A percentile compares a stretch with the other conserved stretches of the same genome.
Evolutionary conservation across 2,797 vertebrate species (phyloP).

Genomic region (Sebastes elongatus): DNA sequence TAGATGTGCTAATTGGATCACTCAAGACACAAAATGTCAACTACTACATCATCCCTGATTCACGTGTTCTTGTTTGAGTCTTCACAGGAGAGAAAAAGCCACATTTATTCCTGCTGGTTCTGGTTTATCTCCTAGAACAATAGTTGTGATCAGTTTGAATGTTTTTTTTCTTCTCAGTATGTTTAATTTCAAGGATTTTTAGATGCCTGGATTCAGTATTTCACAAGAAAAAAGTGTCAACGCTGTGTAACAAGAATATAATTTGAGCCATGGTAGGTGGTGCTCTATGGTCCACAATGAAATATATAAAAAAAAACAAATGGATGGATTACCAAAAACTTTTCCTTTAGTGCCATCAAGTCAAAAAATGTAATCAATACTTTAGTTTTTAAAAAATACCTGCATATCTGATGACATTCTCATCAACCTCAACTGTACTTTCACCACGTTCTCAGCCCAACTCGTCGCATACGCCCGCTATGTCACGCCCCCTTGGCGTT

Average conservation of each 20-base stretch:
- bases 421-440: too few species aligned
- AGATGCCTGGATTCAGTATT: background rate
- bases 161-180: background rate
- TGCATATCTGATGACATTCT: too few species aligned
- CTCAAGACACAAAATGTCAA: background rate
- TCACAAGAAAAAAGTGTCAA: too few species aligned
- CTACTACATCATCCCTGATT: background rate
- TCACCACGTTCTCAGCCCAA: too few species aligned
- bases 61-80: background rate
- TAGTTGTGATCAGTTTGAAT: background rate
- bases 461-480: too few species aligned
- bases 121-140: background rate
- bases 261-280: background rate
- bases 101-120: too few species aligned
- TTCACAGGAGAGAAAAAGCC: fast-evolving
- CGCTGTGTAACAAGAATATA: background rate
- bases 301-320: background rate
- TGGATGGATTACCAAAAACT: background rate
- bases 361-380: too few species aligned
- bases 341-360: too few species aligned
- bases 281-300: background rate
- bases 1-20: background rate
- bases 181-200: background rate
- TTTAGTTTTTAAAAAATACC: too few species aligned
- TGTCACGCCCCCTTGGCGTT: too few species aligned